Conservation (phyloP, 2,888 invertebrate genomes). For the Cacoxenus indagator region DNA sequence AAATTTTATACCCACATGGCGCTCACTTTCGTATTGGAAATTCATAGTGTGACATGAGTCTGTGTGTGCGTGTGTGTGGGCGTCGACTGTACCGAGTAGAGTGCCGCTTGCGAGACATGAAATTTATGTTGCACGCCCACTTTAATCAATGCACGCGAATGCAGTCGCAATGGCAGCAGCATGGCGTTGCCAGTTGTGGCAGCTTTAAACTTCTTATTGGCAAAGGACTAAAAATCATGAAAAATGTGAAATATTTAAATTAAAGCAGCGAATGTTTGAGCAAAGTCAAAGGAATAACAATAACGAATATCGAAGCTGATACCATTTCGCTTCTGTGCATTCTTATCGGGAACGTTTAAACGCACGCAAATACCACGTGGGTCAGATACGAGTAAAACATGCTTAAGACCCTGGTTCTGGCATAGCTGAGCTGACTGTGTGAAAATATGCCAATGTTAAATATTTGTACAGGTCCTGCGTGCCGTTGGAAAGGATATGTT, state of each 20-base stretch:
- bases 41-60: neutral
- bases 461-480: slow-evolving; percentile 55
- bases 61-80: too few relatives aligned
- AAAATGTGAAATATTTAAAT: slow-evolving; percentile 4
- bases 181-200: neutral
- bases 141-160: slow-evolving; percentile 15
- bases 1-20: slow-evolving; percentile 2
- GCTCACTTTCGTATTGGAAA: slow-evolving; percentile 6
- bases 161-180: neutral
- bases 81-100: too few relatives aligned
- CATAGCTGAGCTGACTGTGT: slow-evolving; percentile 31
- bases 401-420: slow-evolving; percentile 47
- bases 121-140: slow-evolving; percentile 13
- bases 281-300: slow-evolving; percentile 14
- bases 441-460: slow-evolving; percentile 64
- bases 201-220: slow-evolving; percentile 1
- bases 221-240: neutral
- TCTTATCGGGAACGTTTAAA: slow-evolving; percentile 65
- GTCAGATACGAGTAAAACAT: slow-evolving; percentile 63
- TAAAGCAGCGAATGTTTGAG: slow-evolving; percentile 33
- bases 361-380: slow-evolving; percentile 66
- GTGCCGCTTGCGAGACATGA: slow-evolving; percentile 14
- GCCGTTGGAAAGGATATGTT: slow-evolving; percentile 23
- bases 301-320: slow-evolving; percentile 34
- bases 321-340: slow-evolving; percentile 63